These are phyloP conservation scores for Lasiurus cinereus DNA, from an alignment of 2,113 vertebrate species.

Conservation along the genomic window DNA sequence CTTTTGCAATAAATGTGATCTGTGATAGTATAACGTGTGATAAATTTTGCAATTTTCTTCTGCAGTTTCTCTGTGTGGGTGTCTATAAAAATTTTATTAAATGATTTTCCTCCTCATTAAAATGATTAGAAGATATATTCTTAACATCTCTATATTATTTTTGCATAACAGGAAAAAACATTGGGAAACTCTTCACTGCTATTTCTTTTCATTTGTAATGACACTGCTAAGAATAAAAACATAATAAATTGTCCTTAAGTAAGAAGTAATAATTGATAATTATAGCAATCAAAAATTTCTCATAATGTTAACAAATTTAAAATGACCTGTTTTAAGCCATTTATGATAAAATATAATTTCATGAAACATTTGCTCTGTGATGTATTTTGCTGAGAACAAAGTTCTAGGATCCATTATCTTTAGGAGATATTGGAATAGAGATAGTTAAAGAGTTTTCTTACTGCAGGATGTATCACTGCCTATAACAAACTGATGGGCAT, in stretches of 20 bases:
- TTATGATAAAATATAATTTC: background rate
- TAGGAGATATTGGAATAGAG: background rate
- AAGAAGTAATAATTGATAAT: background rate
- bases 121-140: background rate
- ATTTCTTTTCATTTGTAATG: conserved; percentile 43
- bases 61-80: background rate
- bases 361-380: background rate
- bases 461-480: background rate
- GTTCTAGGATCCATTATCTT: background rate
- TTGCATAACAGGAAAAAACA: conserved; percentile 34
- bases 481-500: background rate
- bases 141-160: background rate
- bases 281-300: background rate
- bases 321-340: background rate
- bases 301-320: background rate
- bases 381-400: background rate
- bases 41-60: conserved; percentile 37
- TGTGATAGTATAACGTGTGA: background rate
- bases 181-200: background rate
- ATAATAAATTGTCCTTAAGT: background rate
- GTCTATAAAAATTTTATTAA: conserved; percentile 45
- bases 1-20: background rate
- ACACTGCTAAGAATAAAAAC: background rate
- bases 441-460: background rate
- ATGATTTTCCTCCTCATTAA: background rate